Conservation (phyloP, 2,113 vertebrate genomes). For the Emydocephalus ijimae region DNA sequence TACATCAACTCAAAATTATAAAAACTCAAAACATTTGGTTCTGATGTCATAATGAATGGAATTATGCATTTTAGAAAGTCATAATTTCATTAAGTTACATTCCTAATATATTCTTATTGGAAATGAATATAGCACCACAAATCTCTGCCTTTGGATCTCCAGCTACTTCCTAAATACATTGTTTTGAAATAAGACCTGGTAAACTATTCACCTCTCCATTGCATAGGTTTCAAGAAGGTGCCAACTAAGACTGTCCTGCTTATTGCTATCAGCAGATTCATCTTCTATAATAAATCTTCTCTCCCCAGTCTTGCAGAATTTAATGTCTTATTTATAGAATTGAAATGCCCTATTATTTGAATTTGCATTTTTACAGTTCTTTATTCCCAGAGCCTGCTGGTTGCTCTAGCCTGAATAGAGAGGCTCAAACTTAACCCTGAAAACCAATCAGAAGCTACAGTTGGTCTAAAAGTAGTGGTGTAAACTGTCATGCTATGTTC, state of each 20-base stretch:
- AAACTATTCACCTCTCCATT: neutral
- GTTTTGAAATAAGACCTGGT: neutral
- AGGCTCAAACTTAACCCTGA: neutral
- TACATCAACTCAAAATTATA: neutral
- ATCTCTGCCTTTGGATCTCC: neutral
- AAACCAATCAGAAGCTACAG: neutral
- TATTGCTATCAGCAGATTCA: neutral
- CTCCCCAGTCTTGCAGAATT: neutral
- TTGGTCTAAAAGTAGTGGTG: neutral
- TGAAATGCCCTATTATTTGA: neutral
- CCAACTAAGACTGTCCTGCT: neutral
- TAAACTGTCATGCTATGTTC: neutral
- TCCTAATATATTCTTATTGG: neutral
- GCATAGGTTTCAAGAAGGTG: neutral
- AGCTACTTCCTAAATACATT: neutral
- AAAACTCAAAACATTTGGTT: neutral
- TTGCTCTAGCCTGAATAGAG: neutral
- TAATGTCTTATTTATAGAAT: neutral
- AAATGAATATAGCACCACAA: neutral
- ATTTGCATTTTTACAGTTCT: neutral
- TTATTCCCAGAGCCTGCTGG: neutral
- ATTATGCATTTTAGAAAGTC: neutral
- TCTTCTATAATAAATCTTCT: neutral
- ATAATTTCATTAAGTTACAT: neutral
- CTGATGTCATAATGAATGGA: neutral